Evolutionary conservation across 2,888 invertebrate genomes (phyloP).

Genomic region (Pilophorus perplexus): DNA sequence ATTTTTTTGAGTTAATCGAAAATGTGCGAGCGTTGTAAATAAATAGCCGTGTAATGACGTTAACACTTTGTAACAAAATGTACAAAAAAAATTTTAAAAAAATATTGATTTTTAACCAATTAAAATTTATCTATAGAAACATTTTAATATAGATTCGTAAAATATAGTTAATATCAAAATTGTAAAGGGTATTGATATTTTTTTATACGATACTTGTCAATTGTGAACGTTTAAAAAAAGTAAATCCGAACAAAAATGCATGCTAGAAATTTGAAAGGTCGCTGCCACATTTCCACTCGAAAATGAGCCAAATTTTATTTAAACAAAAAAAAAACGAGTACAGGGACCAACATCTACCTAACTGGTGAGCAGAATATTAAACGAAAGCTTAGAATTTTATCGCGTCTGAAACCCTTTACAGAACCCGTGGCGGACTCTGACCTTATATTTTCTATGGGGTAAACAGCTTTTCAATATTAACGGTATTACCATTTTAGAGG

Average conservation of each 20-base stretch:
- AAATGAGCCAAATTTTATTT: no score
- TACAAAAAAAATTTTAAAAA: not conserved
- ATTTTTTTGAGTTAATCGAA: no score
- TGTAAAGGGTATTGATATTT: slow-evolving; percentile 32
- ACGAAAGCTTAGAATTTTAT: no score
- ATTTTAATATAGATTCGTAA: not conserved
- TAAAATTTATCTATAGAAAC: not conserved
- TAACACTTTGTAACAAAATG: no score
- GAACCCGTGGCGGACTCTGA: no score
- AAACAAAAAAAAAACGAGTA: slow-evolving; percentile 1
- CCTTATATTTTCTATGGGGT: no score
- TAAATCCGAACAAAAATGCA: not conserved
- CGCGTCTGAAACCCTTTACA: no score
- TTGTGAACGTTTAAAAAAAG: slow-evolving; percentile 6
- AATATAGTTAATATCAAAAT: slow-evolving; percentile 31
- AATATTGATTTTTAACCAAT: not conserved
- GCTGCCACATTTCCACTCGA: no score
- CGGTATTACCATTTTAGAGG: no score
- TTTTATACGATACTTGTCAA: slow-evolving; percentile 39
- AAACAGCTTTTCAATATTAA: no score
- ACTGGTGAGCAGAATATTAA: not conserved
- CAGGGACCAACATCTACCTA: slow-evolving; percentile 37
- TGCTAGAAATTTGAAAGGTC: not conserved
- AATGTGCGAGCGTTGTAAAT: no score
- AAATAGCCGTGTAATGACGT: no score